phyloP scores from a whole-genome alignment of 2,797 vertebrate genomes.

The Myiotriccus ornatus region DNA sequence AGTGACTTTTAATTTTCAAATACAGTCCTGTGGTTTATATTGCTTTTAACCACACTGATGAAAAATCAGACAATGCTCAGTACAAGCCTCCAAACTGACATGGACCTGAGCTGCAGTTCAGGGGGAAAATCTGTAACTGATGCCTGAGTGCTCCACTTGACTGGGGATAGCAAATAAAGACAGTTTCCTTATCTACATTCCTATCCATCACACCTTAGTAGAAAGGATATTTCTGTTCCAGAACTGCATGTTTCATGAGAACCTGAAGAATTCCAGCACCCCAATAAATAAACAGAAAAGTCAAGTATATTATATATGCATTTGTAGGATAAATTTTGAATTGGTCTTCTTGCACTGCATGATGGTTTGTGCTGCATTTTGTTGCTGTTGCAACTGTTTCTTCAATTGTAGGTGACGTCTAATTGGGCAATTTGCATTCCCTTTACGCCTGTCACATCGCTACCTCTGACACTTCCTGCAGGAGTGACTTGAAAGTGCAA shows the following conservation, averaged over 20 bases:
- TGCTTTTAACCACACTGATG: background rate
- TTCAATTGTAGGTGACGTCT: background rate
- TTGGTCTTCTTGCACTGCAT: constrained; percentile 2
- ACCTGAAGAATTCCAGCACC: constrained; percentile 47
- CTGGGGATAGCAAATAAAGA: background rate
- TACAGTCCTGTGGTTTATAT: background rate
- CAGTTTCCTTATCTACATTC: background rate
- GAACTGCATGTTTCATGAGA: constrained; percentile 54
- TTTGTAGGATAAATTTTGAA: constrained; percentile 55
- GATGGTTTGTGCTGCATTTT: constrained; percentile 47
- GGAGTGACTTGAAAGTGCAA: constrained; percentile 29
- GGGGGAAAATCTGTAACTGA: constrained; percentile 25
- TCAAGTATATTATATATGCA: constrained; percentile 52
- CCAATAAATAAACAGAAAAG: constrained; percentile 53
- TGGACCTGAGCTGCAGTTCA: constrained; percentile 14
- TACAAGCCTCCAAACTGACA: constrained; percentile 1
- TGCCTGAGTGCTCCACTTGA: background rate
- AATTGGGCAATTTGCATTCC: constrained; percentile 65
- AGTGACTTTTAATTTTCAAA: constrained; percentile 39
- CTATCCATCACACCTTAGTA: background rate
- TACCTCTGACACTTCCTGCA: constrained; percentile 30
- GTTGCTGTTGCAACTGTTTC: constrained; percentile 42
- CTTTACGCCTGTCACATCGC: constrained; percentile 18
- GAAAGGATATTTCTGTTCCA: constrained; percentile 47
- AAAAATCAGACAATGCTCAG: background rate